These are phyloP conservation scores for Xiphophorus couchianus DNA, from an alignment of 2,113 vertebrate species.

Conservation along the genomic window DNA sequence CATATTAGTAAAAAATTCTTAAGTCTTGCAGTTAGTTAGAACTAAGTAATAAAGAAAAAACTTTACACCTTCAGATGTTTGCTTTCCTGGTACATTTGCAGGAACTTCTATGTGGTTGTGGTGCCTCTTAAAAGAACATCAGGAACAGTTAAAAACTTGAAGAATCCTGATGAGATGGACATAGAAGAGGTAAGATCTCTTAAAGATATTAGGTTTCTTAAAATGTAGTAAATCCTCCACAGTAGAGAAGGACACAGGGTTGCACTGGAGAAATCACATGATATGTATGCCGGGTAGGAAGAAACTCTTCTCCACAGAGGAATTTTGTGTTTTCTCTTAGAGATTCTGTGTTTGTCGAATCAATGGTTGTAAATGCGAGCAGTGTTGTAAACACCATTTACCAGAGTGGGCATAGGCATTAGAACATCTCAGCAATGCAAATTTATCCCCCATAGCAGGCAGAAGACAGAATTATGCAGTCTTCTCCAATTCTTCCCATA, in stretches of 20 bases:
- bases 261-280: neutral
- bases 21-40: neutral
- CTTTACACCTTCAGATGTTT: neutral
- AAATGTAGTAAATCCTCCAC: neutral
- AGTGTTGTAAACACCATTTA: slow-evolving; percentile 22
- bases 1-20: neutral
- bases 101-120: slow-evolving; percentile 91
- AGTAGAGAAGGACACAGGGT: neutral
- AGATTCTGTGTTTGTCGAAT: slow-evolving; percentile 5
- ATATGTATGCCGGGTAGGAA: neutral
- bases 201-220: neutral
- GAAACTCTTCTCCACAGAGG: neutral
- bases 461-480: slow-evolving; percentile 61
- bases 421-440: slow-evolving; percentile 48
- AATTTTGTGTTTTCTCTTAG: neutral
- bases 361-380: slow-evolving; percentile 17
- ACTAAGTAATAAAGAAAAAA: neutral
- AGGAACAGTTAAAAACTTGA: slow-evolving; percentile 83
- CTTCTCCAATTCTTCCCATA: slow-evolving; percentile 49
- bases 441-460: slow-evolving; percentile 46
- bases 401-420: slow-evolving; percentile 5
- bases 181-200: slow-evolving; percentile 88
- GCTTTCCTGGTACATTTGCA: slow-evolving; percentile 53
- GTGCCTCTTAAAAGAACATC: slow-evolving; percentile 88
- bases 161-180: slow-evolving; percentile 93